Percentiles rank a stretch among this genome's conserved stretches.
phyloP scores from a whole-genome alignment of 2,113 vertebrate genomes.

The Myrmecobius fasciatus region DNA sequence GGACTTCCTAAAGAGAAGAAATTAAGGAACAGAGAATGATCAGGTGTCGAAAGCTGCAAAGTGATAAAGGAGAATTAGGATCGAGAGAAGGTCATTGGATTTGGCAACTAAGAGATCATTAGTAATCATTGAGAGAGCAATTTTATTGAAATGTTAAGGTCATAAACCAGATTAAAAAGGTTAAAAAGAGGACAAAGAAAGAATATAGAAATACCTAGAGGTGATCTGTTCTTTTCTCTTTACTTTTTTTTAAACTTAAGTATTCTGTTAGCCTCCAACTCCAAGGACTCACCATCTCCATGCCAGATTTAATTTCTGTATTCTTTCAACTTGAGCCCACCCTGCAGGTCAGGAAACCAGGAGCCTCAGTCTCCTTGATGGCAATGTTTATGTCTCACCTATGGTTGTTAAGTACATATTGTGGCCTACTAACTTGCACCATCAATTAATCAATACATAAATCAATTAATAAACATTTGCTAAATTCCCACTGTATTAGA shows the following conservation, averaged over 20 bases:
- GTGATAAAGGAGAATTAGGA: neutral
- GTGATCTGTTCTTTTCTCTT: neutral
- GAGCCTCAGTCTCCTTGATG: neutral
- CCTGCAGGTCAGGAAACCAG: neutral
- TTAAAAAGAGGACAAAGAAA: neutral
- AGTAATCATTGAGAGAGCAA: neutral
- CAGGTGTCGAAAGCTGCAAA: neutral
- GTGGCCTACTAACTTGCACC: neutral
- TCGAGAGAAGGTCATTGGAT: neutral
- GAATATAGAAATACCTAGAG: neutral
- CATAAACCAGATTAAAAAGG: neutral
- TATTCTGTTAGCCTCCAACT: fast-evolving
- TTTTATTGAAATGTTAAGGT: neutral
- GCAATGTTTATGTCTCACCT: neutral
- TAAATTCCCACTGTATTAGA: neutral
- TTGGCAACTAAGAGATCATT: neutral
- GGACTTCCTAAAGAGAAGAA: too few relatives aligned
- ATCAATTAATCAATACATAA: neutral
- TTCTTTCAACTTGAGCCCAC: neutral
- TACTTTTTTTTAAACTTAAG: neutral
- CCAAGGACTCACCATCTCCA: neutral
- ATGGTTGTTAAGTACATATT: neutral
- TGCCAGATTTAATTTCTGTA: neutral
- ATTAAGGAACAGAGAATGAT: neutral
- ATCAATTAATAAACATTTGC: neutral